phyloP scores from a whole-genome alignment of 2,888 invertebrate genomes.

The Drosophila planitibia region DNA sequence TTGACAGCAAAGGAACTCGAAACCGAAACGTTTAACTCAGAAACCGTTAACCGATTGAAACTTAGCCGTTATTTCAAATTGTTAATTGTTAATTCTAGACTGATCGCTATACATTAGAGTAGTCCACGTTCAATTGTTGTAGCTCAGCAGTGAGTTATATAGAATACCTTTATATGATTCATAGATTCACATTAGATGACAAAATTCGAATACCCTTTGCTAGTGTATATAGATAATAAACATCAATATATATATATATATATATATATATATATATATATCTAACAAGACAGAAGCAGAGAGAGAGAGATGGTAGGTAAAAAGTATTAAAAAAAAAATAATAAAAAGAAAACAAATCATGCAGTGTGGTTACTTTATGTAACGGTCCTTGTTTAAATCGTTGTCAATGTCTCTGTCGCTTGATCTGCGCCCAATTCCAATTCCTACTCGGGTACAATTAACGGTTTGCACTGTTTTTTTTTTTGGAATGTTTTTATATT shows the following conservation, averaged over 20 bases:
- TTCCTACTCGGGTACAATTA: slow-evolving; percentile 38
- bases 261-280: background rate
- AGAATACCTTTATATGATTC: background rate
- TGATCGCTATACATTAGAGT: background rate
- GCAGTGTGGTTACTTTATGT: slow-evolving; percentile 57
- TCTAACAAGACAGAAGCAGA: background rate
- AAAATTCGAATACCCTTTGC: background rate
- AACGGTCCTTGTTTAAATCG: slow-evolving; percentile 70
- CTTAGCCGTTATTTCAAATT: background rate
- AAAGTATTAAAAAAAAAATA: slow-evolving; percentile 5
- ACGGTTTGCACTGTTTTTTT: slow-evolving; percentile 43
- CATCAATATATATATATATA: background rate
- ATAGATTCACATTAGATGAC: background rate
- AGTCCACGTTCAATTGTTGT: background rate
- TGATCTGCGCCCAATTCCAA: slow-evolving; percentile 27
- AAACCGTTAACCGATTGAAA: background rate
- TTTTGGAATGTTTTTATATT: slow-evolving; percentile 3
- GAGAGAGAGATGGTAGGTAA: background rate
- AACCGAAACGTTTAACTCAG: background rate
- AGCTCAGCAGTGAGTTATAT: background rate
- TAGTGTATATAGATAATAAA: background rate
- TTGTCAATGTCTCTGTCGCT: slow-evolving; percentile 45
- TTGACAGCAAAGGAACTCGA: background rate
- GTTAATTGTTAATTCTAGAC: background rate
- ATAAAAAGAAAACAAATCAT: slow-evolving; percentile 27